These are phyloP conservation scores for Drosophila seguyi DNA, from an alignment of 1,140 invertebrate species.

Conservation along the genomic window DNA sequence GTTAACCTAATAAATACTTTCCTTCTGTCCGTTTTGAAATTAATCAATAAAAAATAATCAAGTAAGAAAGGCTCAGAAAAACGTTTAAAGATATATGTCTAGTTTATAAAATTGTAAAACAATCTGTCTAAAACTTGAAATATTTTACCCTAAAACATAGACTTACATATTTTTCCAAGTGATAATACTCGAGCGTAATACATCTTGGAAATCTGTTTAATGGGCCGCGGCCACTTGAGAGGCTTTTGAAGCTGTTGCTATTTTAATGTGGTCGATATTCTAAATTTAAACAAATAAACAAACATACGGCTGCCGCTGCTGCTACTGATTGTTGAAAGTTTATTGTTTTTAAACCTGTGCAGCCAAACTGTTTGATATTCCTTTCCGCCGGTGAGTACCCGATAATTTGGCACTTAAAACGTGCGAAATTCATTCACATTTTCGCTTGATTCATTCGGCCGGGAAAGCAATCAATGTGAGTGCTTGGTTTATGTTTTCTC, in stretches of 20 bases:
- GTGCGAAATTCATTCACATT: conserved; percentile 73
- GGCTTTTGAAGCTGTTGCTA: conserved; percentile 80
- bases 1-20: too few species aligned
- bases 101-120: neutral
- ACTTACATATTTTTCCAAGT: conserved; percentile 6
- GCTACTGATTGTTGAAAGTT: conserved; percentile 67
- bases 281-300: conserved; percentile 83
- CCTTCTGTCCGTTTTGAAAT: too few species aligned
- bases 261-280: conserved; percentile 82
- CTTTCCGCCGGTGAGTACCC: conserved; percentile 60
- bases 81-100: neutral
- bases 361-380: conserved; percentile 64
- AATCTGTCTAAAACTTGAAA: neutral
- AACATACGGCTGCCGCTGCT: conserved; percentile 46
- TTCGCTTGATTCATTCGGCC: conserved; percentile 58
- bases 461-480: conserved; percentile 52
- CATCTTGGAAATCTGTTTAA: conserved; percentile 80
- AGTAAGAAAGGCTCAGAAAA: neutral
- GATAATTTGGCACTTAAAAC: conserved; percentile 74
- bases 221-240: conserved; percentile 68
- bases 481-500: conserved; percentile 45
- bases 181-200: conserved; percentile 60
- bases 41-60: too few species aligned
- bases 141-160: neutral
- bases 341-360: conserved; percentile 79